A percentile compares a stretch with the other conserved stretches of the same genome.
Evolutionary conservation across 2,797 vertebrate genomes (phyloP).

Genomic region (Pangasius macronema): DNA sequence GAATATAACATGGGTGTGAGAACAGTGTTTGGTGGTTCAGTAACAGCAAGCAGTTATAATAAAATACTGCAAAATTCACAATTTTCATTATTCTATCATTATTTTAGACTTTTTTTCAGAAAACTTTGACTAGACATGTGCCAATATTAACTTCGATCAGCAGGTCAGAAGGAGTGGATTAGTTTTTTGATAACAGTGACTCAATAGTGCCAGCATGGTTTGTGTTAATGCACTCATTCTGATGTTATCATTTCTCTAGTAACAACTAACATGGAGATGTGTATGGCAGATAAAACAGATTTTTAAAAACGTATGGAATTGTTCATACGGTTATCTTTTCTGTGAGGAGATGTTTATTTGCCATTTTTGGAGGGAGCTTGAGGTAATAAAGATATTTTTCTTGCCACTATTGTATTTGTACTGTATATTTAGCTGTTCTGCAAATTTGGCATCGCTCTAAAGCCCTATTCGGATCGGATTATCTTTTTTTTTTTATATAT

Average conservation of each 20-base stretch:
- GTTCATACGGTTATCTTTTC: background rate
- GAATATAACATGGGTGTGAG: background rate
- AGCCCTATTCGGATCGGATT: too few species aligned
- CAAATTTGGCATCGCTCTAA: too few species aligned
- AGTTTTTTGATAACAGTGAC: background rate
- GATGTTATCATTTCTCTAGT: background rate
- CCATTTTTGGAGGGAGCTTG: background rate
- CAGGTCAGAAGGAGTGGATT: background rate
- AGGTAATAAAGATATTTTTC: background rate
- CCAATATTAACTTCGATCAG: background rate
- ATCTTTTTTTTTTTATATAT: too few species aligned
- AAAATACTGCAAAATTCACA: background rate
- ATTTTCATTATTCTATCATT: background rate
- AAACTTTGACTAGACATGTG: background rate
- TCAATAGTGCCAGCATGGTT: background rate
- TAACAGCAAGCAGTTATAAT: background rate
- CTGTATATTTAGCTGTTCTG: background rate
- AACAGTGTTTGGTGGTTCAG: background rate
- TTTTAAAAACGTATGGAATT: background rate
- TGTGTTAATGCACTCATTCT: background rate
- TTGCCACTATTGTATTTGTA: background rate
- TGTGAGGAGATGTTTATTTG: background rate
- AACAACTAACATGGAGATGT: background rate
- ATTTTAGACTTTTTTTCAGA: background rate
- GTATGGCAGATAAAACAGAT: background rate